Conservation (phyloP, 2,888 invertebrate genomes). For the Tanypteryx hageni region DNA sequence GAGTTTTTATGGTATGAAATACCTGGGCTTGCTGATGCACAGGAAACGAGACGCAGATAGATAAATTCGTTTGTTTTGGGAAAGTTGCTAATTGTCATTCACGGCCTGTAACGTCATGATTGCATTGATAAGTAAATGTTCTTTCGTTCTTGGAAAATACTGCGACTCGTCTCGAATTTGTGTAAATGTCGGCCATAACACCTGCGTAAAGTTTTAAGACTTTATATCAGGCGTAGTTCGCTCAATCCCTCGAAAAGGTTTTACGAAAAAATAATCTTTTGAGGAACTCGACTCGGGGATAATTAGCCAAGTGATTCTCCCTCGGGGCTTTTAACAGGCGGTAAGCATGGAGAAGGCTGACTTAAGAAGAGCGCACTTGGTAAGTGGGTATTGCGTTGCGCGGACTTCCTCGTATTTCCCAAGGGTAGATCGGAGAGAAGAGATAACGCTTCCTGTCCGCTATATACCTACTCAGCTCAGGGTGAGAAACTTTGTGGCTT, state of each 20-base stretch:
- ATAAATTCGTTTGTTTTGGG: no score
- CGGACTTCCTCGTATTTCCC: conserved; percentile 60
- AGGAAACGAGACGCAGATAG: no score
- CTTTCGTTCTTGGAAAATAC: no score
- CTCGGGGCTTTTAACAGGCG: conserved; percentile 28
- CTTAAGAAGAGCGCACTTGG: conserved; percentile 43
- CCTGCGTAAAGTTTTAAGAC: no score
- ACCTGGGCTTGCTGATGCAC: no score
- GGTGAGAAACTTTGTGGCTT: conserved; percentile 60
- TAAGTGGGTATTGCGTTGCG: conserved; percentile 59
- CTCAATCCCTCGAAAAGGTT: background rate
- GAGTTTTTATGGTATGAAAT: no score
- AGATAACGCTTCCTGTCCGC: conserved; percentile 54
- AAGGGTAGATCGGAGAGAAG: conserved; percentile 50
- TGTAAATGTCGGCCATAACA: no score
- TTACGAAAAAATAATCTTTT: background rate
- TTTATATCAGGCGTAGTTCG: background rate
- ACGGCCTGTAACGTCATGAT: no score
- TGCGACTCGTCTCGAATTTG: no score
- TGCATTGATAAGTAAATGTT: no score
- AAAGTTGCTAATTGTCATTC: no score
- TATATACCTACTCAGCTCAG: conserved; percentile 53
- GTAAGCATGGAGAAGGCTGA: conserved; percentile 39
- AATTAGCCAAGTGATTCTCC: conserved; percentile 48
- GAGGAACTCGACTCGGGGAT: background rate